These are phyloP conservation scores for Ichneumon xanthorius DNA, from an alignment of 2,888 invertebrate species.

Conservation along the genomic window DNA sequence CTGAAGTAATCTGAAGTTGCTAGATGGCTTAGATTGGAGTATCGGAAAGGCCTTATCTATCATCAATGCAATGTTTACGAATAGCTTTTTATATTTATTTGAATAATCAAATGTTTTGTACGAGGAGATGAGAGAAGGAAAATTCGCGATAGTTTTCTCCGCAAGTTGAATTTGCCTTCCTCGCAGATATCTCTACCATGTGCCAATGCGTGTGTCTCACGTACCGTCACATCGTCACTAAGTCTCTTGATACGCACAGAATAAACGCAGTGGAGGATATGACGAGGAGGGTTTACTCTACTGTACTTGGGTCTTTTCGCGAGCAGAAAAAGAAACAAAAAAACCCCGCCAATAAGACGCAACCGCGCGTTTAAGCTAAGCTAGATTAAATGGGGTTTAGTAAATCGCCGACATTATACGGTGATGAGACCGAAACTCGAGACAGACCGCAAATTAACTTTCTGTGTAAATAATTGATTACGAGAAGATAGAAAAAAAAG, in stretches of 20 bases:
- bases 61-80: background rate
- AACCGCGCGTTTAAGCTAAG: background rate
- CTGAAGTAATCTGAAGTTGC: background rate
- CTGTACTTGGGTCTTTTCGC: background rate
- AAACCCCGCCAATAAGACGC: constrained; percentile 1
- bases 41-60: background rate
- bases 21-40: background rate
- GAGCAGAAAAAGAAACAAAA: background rate
- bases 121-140: background rate
- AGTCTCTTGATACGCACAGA: constrained; percentile 9
- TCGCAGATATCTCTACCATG: background rate
- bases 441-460: constrained; percentile 10
- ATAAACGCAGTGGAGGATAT: background rate
- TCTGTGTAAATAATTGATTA: constrained; percentile 31
- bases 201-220: background rate
- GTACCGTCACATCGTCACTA: background rate
- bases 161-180: background rate
- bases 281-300: background rate
- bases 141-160: background rate
- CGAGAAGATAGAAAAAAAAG: background rate
- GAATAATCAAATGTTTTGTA: background rate
- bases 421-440: background rate
- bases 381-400: background rate
- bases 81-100: constrained; percentile 6
- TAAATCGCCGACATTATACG: background rate